Conservation (phyloP, 2,888 invertebrate species). For the Hipparchia sbordonii region DNA sequence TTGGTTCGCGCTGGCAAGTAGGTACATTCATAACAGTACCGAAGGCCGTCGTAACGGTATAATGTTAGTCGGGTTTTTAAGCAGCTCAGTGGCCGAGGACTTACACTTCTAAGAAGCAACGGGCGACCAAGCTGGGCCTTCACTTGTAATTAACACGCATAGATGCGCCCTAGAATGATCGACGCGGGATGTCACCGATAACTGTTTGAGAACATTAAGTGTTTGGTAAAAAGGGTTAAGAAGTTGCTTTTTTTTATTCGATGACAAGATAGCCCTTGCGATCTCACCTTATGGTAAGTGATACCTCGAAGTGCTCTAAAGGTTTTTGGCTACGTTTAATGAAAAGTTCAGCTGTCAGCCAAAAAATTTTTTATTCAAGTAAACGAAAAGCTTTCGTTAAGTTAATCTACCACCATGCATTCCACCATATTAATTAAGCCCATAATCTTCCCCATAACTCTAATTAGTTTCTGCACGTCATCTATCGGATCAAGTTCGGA, state of each 20-base stretch:
- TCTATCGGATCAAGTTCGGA: too few species aligned
- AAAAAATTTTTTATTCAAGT: too few species aligned
- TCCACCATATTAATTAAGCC: too few species aligned
- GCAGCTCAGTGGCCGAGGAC: conserved; percentile 43
- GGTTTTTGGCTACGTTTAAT: too few species aligned
- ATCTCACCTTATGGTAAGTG: too few species aligned
- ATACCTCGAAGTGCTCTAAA: too few species aligned
- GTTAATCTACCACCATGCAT: too few species aligned
- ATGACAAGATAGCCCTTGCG: too few species aligned
- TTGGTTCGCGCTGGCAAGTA: conserved; percentile 16
- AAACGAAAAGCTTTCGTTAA: too few species aligned
- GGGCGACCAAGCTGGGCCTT: conserved; percentile 42
- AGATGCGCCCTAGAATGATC: conserved; percentile 27
- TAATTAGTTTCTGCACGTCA: too few species aligned
- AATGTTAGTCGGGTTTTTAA: conserved; percentile 45
- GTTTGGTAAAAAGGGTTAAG: neutral
- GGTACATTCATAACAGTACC: conserved; percentile 39
- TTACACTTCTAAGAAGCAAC: conserved; percentile 46
- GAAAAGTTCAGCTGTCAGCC: too few species aligned
- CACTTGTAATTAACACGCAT: conserved; percentile 45
- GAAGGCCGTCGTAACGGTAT: conserved; percentile 46
- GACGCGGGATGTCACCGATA: conserved; percentile 33
- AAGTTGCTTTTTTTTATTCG: neutral
- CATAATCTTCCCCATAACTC: too few species aligned
- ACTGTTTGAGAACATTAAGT: conserved; percentile 24